Evolutionary conservation across 1,140 invertebrate species (phyloP).

Genomic region (Drosophila nasuta): DNA sequence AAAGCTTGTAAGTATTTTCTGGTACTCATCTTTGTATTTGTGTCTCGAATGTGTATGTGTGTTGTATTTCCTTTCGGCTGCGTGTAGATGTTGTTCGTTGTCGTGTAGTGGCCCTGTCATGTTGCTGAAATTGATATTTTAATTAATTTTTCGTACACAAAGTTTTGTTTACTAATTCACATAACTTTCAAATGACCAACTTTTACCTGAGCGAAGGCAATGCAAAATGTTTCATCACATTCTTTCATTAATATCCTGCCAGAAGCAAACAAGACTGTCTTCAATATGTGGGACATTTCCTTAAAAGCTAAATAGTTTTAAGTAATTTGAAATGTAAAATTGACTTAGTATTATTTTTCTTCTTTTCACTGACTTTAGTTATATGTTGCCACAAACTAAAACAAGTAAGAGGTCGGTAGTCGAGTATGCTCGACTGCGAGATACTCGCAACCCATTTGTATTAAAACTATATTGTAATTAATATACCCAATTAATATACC

Average conservation of each 20-base stretch:
- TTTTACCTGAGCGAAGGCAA: constrained; percentile 49
- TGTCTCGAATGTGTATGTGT: constrained; percentile 9
- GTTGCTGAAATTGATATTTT: constrained; percentile 74
- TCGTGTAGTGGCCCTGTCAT: constrained; percentile 47
- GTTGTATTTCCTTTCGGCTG: constrained; percentile 4
- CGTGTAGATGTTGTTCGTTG: constrained; percentile 30
- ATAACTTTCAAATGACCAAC: constrained; percentile 70
- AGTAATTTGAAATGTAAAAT: too few relatives aligned
- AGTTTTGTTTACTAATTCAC: constrained; percentile 49
- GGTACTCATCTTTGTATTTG: constrained; percentile 35
- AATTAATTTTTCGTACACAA: constrained; percentile 72
- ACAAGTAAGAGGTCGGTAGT: too few relatives aligned
- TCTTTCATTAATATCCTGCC: constrained; percentile 61
- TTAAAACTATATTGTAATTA: too few relatives aligned
- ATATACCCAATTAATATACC: too few relatives aligned
- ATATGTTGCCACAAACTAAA: too few relatives aligned
- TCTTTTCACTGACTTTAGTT: too few relatives aligned
- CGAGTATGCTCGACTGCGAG: too few relatives aligned
- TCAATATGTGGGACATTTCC: background rate
- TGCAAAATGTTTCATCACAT: constrained; percentile 38
- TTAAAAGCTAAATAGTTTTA: background rate
- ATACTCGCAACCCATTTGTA: too few relatives aligned
- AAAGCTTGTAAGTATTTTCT: constrained; percentile 32
- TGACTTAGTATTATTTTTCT: too few relatives aligned
- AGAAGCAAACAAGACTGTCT: constrained; percentile 2